Evolutionary conservation across 2,797 vertebrate species (phyloP).

Genomic region (Vultur gryphus): DNA sequence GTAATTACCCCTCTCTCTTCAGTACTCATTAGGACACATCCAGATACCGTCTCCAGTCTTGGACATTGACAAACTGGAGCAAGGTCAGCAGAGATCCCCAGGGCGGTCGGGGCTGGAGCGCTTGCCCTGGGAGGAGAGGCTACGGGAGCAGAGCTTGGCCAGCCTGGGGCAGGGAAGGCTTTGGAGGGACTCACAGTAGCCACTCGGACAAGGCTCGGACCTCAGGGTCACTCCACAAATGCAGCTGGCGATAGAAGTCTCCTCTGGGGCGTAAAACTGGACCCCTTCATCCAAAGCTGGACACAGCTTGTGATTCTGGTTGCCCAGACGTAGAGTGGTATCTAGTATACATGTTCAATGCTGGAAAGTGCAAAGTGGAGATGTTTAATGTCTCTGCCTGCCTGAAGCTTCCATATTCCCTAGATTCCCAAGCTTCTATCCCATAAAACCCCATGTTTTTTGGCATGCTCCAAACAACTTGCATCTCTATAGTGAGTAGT

Average conservation of each 20-base stretch:
- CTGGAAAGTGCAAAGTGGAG: not conserved
- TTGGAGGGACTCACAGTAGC: not conserved
- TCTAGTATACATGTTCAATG: not conserved
- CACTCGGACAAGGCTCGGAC: not conserved
- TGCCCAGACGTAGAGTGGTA: not conserved
- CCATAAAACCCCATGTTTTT: not conserved
- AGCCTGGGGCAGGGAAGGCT: not conserved
- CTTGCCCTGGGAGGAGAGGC: not conserved
- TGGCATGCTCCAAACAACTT: not conserved
- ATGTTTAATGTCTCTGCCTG: not conserved
- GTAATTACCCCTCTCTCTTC: not conserved
- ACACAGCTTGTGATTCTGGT: not conserved
- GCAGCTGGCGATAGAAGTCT: not conserved
- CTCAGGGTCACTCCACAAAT: not conserved
- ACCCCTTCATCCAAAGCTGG: not conserved
- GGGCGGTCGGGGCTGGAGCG: rapidly evolving
- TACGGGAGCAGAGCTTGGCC: not conserved
- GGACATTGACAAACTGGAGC: not conserved
- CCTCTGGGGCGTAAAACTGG: not conserved
- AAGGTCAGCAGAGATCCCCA: not conserved
- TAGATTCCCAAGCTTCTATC: not conserved
- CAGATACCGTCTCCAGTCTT: not conserved
- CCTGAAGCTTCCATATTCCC: not conserved
- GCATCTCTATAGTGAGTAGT: not conserved
- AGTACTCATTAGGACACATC: not conserved